phyloP scores from a whole-genome alignment of 2,113 vertebrate genomes.

The Cyanistes caeruleus region DNA sequence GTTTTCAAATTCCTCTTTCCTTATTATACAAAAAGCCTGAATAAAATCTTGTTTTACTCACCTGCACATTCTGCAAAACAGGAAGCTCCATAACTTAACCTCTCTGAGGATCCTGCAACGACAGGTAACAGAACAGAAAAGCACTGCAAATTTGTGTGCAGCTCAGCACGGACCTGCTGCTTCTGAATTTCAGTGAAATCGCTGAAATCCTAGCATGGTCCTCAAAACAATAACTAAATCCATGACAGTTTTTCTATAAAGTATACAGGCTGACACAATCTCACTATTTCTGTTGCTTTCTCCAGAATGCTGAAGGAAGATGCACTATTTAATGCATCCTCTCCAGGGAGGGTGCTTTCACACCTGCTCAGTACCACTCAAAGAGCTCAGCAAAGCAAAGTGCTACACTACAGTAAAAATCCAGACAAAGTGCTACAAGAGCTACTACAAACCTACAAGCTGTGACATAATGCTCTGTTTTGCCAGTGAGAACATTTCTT shows the following conservation, averaged over 20 bases:
- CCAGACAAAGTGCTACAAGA: not conserved
- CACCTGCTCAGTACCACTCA: not conserved
- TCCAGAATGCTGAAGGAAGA: not conserved
- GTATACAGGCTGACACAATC: not conserved
- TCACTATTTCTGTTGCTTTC: not conserved
- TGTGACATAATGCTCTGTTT: not conserved
- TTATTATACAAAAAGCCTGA: not conserved
- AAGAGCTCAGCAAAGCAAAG: not conserved
- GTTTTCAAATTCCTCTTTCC: not conserved
- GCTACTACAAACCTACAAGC: not conserved
- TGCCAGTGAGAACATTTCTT: not conserved
- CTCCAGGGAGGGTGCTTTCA: not conserved
- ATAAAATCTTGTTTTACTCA: not conserved
- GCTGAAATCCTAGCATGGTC: not conserved
- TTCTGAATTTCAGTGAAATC: not conserved
- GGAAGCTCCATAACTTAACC: not conserved
- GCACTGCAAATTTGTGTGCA: not conserved
- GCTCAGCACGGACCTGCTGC: not conserved
- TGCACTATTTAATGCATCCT: not conserved
- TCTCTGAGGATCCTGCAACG: slow-evolving; percentile 30
- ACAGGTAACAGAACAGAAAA: not conserved
- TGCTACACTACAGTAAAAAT: not conserved
- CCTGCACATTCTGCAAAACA: slow-evolving; percentile 3
- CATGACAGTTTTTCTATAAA: not conserved
- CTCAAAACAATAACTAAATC: not conserved